Conservation (phyloP, 2,888 invertebrate genomes). For the Coelogynopora nodosa region DNA sequence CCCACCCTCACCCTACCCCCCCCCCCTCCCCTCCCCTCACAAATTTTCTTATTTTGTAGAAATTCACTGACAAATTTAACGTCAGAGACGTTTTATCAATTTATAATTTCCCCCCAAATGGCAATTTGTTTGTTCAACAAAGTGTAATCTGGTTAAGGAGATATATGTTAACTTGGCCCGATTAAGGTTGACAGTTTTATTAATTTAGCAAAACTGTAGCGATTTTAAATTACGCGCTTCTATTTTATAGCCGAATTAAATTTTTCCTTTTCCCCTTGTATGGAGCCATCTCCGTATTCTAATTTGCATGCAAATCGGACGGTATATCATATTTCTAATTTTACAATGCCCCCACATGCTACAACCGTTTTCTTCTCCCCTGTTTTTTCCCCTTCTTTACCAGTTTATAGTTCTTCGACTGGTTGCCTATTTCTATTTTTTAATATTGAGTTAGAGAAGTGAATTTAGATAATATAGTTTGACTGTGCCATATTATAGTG, state of each 20-base stretch:
- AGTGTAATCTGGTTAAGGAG: slow-evolving; percentile 28
- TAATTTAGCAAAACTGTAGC: slow-evolving; percentile 27
- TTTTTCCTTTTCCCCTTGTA: not conserved
- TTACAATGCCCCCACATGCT: slow-evolving; percentile 27
- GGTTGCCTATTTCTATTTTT: not conserved
- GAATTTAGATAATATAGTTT: not conserved
- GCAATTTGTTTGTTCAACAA: slow-evolving; percentile 25
- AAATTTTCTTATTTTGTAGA: not conserved
- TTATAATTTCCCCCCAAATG: slow-evolving; percentile 19
- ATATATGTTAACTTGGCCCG: slow-evolving; percentile 24
- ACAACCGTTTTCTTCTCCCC: not conserved
- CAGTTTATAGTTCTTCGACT: too few relatives aligned
- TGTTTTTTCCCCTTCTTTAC: not conserved
- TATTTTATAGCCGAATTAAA: slow-evolving; percentile 17
- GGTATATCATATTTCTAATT: slow-evolving; percentile 28
- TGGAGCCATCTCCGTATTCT: slow-evolving; percentile 6
- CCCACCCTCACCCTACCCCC: too few relatives aligned
- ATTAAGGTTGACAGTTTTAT: slow-evolving; percentile 27
- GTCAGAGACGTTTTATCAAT: slow-evolving; percentile 23
- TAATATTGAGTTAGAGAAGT: slow-evolving; percentile 19
- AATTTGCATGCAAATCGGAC: slow-evolving; percentile 23
- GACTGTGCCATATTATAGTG: not conserved
- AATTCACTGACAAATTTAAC: slow-evolving; percentile 24
- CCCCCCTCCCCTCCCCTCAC: too few relatives aligned
- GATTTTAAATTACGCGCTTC: slow-evolving; percentile 22